These are phyloP conservation scores for Barnardius zonarius DNA, from an alignment of 2,113 vertebrate species.

Conservation along the genomic window DNA sequence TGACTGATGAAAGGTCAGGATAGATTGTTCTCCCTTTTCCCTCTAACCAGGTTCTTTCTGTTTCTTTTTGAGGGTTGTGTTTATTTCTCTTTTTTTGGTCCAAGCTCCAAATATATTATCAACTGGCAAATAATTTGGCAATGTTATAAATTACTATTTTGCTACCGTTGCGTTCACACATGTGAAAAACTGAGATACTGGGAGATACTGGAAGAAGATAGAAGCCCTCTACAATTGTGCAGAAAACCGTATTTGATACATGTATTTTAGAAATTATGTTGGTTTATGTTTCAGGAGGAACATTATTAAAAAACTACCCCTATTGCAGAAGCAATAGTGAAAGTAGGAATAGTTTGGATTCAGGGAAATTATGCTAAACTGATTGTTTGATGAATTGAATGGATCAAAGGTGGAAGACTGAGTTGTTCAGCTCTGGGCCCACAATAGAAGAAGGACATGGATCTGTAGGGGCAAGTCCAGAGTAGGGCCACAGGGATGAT, in stretches of 20 bases:
- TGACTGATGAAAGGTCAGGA: not conserved
- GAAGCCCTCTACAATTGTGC: not conserved
- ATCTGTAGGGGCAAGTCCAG: not conserved
- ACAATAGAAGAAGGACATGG: not conserved
- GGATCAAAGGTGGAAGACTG: not conserved
- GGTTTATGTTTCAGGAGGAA: not conserved
- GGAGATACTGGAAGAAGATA: not conserved
- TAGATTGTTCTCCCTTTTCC: not conserved
- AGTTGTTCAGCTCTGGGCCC: not conserved
- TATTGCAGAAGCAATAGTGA: not conserved
- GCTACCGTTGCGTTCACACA: not conserved
- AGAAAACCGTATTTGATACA: not conserved
- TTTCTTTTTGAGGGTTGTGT: not conserved
- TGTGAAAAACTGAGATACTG: not conserved
- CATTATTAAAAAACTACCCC: not conserved
- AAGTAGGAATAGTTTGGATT: not conserved
- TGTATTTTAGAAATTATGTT: not conserved
- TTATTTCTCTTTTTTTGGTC: not conserved
- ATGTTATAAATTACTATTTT: not conserved
- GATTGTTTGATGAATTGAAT: not conserved
- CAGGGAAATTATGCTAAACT: not conserved
- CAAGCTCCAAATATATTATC: not conserved
- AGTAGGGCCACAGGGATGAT: not conserved
- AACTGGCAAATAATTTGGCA: not conserved
- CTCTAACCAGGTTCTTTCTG: not conserved